phyloP scores from a whole-genome alignment of 2,888 invertebrate genomes.

The Drosophila nr. fundita region DNA sequence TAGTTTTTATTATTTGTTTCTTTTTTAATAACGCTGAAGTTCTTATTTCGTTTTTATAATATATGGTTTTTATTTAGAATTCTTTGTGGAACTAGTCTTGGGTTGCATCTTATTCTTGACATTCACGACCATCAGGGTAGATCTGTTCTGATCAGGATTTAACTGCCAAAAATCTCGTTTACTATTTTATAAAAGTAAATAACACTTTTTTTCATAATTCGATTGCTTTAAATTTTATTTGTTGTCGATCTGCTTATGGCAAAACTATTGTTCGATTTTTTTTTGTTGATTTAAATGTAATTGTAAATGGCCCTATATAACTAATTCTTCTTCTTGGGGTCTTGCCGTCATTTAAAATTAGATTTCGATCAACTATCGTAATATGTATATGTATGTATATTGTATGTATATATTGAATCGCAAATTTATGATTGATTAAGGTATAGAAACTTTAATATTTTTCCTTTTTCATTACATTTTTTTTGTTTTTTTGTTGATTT shows the following conservation, averaged over 20 bases:
- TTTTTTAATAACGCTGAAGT: constrained; percentile 31
- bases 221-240: constrained; percentile 6
- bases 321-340: constrained; percentile 41
- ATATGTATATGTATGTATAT: constrained; percentile 61
- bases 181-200: constrained; percentile 66
- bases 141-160: constrained; percentile 32
- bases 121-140: constrained; percentile 31
- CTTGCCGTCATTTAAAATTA: constrained; percentile 47
- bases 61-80: constrained; percentile 34
- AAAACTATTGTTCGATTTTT: constrained; percentile 66
- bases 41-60: constrained; percentile 17
- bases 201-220: constrained; percentile 36
- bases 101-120: constrained; percentile 37
- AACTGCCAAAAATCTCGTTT: constrained; percentile 42
- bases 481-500: constrained; percentile 16
- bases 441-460: constrained; percentile 69
- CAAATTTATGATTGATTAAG: constrained; percentile 75
- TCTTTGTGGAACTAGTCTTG: constrained; percentile 55
- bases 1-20: constrained; percentile 4
- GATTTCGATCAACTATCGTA: constrained; percentile 62
- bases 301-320: constrained; percentile 69
- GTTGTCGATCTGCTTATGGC: constrained; percentile 35
- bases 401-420: constrained; percentile 68
- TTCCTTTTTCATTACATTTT: constrained; percentile 23
- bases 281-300: constrained; percentile 54